Conservation (phyloP, 2,113 vertebrate genomes). For the Eleginops maclovinus region DNA sequence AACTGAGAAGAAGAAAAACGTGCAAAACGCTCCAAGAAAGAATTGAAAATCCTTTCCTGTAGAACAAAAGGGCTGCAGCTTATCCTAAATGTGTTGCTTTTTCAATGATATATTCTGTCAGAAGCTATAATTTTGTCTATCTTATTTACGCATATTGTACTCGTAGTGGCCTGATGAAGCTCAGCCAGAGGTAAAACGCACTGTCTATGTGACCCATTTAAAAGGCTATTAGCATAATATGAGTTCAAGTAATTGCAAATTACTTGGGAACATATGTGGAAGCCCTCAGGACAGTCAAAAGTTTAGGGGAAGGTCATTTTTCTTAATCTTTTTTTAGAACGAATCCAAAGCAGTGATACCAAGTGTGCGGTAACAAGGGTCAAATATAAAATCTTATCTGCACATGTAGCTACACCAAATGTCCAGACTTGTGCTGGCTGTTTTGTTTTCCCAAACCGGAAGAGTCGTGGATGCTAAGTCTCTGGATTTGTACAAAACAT, state of each 20-base stretch:
- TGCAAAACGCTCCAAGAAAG: constrained; percentile 51
- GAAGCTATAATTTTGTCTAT: constrained; percentile 7
- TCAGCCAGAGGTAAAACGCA: constrained; percentile 85
- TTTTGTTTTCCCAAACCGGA: constrained; percentile 54
- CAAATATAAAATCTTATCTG: neutral
- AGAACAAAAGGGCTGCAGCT: constrained; percentile 21
- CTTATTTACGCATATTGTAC: constrained; percentile 16
- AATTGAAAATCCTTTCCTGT: constrained; percentile 18
- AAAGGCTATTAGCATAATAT: constrained; percentile 93
- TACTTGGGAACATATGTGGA: constrained; percentile 91
- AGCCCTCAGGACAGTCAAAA: constrained; percentile 92
- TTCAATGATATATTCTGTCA: constrained; percentile 8
- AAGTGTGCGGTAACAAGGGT: neutral
- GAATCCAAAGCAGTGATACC: constrained; percentile 5
- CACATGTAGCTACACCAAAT: neutral
- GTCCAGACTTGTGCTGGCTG: constrained; percentile 25
- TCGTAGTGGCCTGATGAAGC: constrained; percentile 64
- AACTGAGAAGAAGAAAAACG: constrained; percentile 34
- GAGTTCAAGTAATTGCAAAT: constrained; percentile 94
- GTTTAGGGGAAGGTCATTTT: constrained; percentile 87
- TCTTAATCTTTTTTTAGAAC: constrained; percentile 79
- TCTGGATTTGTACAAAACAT: constrained; percentile 71
- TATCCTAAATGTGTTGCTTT: constrained; percentile 18
- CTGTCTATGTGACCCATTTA: constrained; percentile 90
- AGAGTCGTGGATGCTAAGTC: constrained; percentile 62